Evolutionary conservation across 92 coral and sea anemone genomes (phyloP), one percentile per base, ranked within the genome.

Genomic region (Umimayanthus chanpuru): DNA sequence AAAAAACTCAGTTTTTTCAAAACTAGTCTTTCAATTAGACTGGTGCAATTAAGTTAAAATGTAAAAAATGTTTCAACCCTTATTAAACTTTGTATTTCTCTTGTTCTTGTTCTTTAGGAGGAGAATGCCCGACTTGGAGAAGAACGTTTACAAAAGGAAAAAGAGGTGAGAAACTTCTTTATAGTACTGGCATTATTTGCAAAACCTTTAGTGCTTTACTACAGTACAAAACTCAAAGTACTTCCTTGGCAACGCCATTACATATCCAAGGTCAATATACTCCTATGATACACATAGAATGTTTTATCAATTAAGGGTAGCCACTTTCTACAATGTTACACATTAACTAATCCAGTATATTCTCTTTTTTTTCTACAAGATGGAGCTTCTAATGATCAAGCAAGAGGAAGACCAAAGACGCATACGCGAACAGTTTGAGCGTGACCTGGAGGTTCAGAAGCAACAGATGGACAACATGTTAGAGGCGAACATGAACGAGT

Each of bases 111-210:
- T 55, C 39, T 58, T 38, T n/a, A 93, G 96, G 96, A 93, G 77
- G 96, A 89, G 64, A 91, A 82, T 32, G 89, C 89, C 40, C 90
- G 94, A 32, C 72, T 93, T 30, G 96, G 91, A 36, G 94, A 93
- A 68, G 96, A 89, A 76, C 88, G 88, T 6, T 74, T 71, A 43
- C 80, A 85, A 10, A 93, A 91, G 84, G 94, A 93, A 58, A 91
- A 65, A 87, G 96, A 93, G 96, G 96, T 93, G 12, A 53, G 67
- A 12, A 26, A 25, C 18, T 49, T 55, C 30, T 28, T 9, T 4
- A 10, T 25, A 58, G 32, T 36, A 56, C 74, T 50, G 29, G 21
- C 55, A 10, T 28, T 74, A 28, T 20, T 4, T 85, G 82, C 78
- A 29, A 73, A 44, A 75, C 20, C 43, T 72, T 44, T 68, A 88